Percentiles rank a stretch among this genome's conserved stretches.
These are phyloP conservation scores for Anableps anableps DNA, from an alignment of 2,797 vertebrate species.

Conservation along the genomic window DNA sequence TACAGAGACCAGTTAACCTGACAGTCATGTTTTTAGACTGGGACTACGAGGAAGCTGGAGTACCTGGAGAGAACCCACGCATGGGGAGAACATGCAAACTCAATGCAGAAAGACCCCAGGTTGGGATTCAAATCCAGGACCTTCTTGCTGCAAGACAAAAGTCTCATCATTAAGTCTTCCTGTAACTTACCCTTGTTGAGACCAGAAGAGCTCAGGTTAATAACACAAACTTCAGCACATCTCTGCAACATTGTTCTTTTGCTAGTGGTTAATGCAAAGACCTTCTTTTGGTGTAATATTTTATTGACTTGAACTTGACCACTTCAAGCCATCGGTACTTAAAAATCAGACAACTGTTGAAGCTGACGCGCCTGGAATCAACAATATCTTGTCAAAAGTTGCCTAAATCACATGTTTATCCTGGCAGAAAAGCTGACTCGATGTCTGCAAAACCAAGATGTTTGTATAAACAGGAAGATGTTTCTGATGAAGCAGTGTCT, in stretches of 20 bases:
- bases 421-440: conserved; percentile 62
- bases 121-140: not conserved
- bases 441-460: conserved; percentile 61
- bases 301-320: conserved; percentile 39
- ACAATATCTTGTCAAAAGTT: conserved; percentile 59
- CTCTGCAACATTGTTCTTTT: conserved; percentile 9
- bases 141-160: not conserved
- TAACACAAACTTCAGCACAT: not conserved
- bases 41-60: not conserved
- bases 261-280: conserved; percentile 30
- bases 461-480: conserved; percentile 56
- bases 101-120: not conserved
- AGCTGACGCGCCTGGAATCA: conserved; percentile 41
- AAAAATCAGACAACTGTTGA: conserved; percentile 32
- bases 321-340: conserved; percentile 25
- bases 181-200: not conserved
- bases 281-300: conserved; percentile 44
- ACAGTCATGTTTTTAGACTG: not conserved
- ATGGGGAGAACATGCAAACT: not conserved
- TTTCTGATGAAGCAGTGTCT: conserved; percentile 32
- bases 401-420: conserved; percentile 63
- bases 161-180: not conserved
- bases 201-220: not conserved
- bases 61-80: not conserved
- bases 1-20: not conserved